Evolutionary conservation across 2,113 vertebrate species (phyloP), one percentile per base, ranked within the genome.

Genomic region (Actenoides hombroni): DNA sequence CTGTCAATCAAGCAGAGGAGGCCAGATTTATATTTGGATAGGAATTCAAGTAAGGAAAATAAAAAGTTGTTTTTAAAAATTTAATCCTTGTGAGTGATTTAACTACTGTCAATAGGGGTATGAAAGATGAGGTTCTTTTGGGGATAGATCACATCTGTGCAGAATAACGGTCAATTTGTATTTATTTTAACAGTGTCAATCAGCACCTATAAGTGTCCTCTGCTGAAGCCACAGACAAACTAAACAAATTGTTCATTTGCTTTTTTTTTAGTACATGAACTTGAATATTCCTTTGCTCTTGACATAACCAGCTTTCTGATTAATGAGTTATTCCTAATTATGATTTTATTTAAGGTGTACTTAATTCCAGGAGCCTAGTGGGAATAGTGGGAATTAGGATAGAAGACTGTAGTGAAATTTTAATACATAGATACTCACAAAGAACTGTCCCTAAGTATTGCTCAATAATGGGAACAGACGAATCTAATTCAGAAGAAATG

Each of bases 321-420:
- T 90, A 94, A 84, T 74, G 63, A 93, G 49, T 44, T 75, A 82
- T 78, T 88, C 56, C 16, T 95, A 28, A 74, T 95, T 95, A 51
- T 92, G 73, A 37, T 71, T 93, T 96, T 86, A 76, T 91, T 94
- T 82, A 74, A 93, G n/a, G 33, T 67, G n/a, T 76, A 57, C 33
- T 92, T 86, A 75, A 28, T 85, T 23, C 24, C 44, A 74, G 70
- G 17, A 87, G 16, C 61, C 77, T 83, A 69, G 37, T 16, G 61
- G 70, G 77, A 95, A 68, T 80, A 90, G 33, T 64, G 13, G 9
- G 53, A 92, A 85, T 61, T 85, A 83, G 37, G 60, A 42, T 49
- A 88, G 65, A 79, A 77, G 13, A 49, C 11, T 57, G 16, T 5
- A 84, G 49, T 57, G n/a, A 86, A 18, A 87, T 86, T 88, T 94